Evolutionary conservation across 1,140 invertebrate species (phyloP).

Genomic region (Babylonia areolata): DNA sequence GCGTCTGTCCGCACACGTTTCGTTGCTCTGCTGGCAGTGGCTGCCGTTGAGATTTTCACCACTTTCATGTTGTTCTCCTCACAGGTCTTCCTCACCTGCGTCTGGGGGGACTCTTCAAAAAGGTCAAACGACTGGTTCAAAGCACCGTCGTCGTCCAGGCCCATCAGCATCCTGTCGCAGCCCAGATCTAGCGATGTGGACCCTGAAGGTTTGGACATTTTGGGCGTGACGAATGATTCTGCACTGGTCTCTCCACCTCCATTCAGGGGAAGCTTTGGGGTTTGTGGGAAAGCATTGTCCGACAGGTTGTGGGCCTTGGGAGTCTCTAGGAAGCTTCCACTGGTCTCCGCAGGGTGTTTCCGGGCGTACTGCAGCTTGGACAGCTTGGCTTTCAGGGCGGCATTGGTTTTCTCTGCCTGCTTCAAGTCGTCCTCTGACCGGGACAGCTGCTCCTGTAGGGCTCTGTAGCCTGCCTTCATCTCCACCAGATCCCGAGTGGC

Average conservation of each 20-base stretch:
- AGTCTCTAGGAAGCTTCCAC: constrained; percentile 27
- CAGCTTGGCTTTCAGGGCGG: constrained; percentile 9
- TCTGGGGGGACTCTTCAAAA: constrained; percentile 17
- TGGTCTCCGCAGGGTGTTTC: constrained; percentile 13
- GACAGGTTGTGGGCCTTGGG: constrained; percentile 6
- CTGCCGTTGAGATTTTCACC: constrained; percentile 27
- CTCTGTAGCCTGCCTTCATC: neutral
- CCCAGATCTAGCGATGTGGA: neutral
- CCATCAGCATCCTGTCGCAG: too few species aligned
- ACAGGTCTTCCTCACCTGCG: constrained; percentile 13
- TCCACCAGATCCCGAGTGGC: constrained; percentile 16
- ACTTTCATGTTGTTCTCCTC: constrained; percentile 30
- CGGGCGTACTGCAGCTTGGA: neutral
- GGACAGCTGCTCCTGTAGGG: constrained; percentile 30
- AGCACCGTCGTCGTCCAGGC: neutral
- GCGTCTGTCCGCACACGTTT: constrained; percentile 7
- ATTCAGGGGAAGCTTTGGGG: neutral
- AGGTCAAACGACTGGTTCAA: constrained; percentile 23
- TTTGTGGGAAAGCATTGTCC: neutral
- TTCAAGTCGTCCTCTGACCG: constrained; percentile 33
- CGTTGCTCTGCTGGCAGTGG: neutral
- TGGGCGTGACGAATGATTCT: neutral
- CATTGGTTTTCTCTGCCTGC: constrained; percentile 18
- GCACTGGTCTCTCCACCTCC: neutral
- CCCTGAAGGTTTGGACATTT: constrained; percentile 18